These are phyloP conservation scores for Fundulus diaphanus DNA, from an alignment of 2,797 vertebrate genomes.

Conservation along the genomic window DNA sequence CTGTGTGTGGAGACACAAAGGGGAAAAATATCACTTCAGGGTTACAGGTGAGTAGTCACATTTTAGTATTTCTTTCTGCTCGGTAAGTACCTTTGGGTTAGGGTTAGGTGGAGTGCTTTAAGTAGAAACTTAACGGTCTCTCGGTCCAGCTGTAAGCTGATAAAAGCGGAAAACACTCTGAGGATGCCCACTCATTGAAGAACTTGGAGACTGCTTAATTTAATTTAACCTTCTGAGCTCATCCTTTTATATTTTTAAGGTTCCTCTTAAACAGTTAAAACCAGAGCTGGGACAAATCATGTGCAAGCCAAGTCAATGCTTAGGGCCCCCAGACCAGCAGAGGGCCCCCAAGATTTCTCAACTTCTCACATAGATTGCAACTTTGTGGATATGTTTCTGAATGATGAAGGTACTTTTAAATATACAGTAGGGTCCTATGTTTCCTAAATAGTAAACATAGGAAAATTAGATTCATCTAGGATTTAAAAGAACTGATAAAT, in stretches of 20 bases:
- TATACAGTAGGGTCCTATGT: too few relatives aligned
- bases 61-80: constrained; percentile 20
- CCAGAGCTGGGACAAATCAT: background rate
- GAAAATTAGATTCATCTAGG: too few relatives aligned
- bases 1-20: background rate
- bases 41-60: constrained; percentile 21
- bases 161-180: constrained; percentile 47
- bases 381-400: too few relatives aligned
- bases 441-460: too few relatives aligned
- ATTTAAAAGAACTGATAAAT: too few relatives aligned
- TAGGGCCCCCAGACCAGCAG: background rate
- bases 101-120: constrained; percentile 51
- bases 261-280: background rate
- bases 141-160: constrained; percentile 49
- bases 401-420: too few relatives aligned
- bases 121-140: constrained; percentile 56
- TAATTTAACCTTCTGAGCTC: constrained; percentile 14
- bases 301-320: background rate
- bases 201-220: constrained; percentile 23
- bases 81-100: constrained; percentile 14
- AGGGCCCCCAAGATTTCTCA: too few relatives aligned
- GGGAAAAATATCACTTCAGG: background rate
- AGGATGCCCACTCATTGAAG: constrained; percentile 24
- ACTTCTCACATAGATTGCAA: too few relatives aligned
- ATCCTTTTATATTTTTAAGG: constrained; percentile 17